Conservation (phyloP, 2,797 vertebrate genomes). For the Pristis pectinata region DNA sequence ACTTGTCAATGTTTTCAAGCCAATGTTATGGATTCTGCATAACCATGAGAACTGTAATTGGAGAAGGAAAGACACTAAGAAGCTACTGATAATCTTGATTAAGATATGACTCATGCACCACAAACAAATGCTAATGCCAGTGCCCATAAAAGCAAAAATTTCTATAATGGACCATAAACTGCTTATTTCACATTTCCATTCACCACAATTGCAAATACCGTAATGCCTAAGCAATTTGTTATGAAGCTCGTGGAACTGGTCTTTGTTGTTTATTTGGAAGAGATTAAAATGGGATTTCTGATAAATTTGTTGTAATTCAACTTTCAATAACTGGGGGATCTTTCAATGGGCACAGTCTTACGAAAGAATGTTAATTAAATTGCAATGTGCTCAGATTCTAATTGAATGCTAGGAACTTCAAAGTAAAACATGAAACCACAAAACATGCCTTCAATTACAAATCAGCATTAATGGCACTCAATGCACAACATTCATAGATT, state of each 20-base stretch:
- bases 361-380: background rate
- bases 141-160: background rate
- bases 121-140: background rate
- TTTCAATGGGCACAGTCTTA: background rate
- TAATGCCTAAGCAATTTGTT: background rate
- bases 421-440: background rate
- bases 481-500: background rate
- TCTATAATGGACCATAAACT: background rate
- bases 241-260: background rate
- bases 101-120: background rate
- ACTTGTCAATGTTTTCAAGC: background rate
- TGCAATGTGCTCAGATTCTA: background rate
- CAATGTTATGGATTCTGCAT: background rate
- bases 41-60: background rate
- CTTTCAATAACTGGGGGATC: background rate
- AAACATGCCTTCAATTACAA: background rate
- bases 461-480: background rate
- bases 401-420: background rate
- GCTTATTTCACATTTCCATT: conserved; percentile 5
- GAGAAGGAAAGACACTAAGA: background rate
- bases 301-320: background rate
- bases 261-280: background rate
- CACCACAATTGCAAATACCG: background rate
- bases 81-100: background rate
- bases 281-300: background rate